Evolutionary conservation across 2,888 invertebrate species (phyloP).

Genomic region (Oscheius myriophilus): DNA sequence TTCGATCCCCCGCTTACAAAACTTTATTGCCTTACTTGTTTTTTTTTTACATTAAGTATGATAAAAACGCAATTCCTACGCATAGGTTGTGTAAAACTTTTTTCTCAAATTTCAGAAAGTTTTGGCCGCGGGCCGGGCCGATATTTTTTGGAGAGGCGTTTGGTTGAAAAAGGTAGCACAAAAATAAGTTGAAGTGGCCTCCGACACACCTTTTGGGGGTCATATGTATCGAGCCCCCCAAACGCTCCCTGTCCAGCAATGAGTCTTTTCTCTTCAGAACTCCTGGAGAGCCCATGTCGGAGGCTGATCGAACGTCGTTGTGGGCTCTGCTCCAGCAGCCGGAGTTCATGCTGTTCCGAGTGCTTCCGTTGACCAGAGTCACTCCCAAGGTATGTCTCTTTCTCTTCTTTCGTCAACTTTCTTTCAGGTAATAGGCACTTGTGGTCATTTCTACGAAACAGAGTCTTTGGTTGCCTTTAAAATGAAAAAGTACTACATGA

Average conservation of each 20-base stretch:
- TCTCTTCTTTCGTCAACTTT: background rate
- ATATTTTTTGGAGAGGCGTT: too few relatives aligned
- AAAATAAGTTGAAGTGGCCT: too few relatives aligned
- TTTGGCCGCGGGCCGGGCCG: too few relatives aligned
- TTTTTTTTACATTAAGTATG: too few relatives aligned
- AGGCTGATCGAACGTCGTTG: slow-evolving; percentile 62
- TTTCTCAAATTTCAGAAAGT: too few relatives aligned
- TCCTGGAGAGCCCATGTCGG: slow-evolving; percentile 48
- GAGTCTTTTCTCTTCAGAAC: slow-evolving; percentile 31
- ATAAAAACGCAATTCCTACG: too few relatives aligned
- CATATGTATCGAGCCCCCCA: background rate
- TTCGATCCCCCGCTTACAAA: too few relatives aligned
- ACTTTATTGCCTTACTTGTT: too few relatives aligned
- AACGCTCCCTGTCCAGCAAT: too few relatives aligned
- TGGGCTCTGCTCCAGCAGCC: slow-evolving; percentile 69
- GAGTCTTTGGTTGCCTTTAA: slow-evolving; percentile 70
- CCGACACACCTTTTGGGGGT: too few relatives aligned
- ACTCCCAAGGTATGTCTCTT: slow-evolving; percentile 60
- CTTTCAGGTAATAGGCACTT: slow-evolving; percentile 70
- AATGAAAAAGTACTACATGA: slow-evolving; percentile 70
- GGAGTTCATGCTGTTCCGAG: slow-evolving; percentile 65
- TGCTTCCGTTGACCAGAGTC: slow-evolving; percentile 66
- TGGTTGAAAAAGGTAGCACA: too few relatives aligned
- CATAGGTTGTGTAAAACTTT: too few relatives aligned
- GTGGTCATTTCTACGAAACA: slow-evolving; percentile 73